Base-by-base conservation (phyloP, 2,797 vertebrate genomes). In the Botia almorhae region DNA sequence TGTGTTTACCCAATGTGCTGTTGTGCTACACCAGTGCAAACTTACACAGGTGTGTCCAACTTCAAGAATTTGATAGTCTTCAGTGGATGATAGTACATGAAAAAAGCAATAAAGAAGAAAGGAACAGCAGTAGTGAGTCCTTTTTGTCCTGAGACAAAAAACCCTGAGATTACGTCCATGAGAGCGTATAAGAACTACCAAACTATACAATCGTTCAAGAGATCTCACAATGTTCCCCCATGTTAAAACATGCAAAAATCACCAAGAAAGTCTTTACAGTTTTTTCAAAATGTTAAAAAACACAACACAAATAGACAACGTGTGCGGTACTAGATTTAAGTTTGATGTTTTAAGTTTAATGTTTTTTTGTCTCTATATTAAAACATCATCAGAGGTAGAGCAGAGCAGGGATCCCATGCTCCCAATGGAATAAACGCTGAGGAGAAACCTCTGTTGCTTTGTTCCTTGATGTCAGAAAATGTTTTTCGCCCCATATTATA, bases 151-250 rank as follows among this genome's bases (percentile, higher is more conserved):
- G 21, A 23, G 77, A 88, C 81, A 69, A 7, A 82, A 95, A 96
- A 94, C 95, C 97, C 96, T 99, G 96, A 98, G 97, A 95, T 95
- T 90, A 93, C 89, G 88, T 88, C 88, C 89, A 6, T 90, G 88
- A 90, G 12, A 23, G 7, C 86, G 81, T 80, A 85, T 85, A 88
- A 89, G 88, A 87, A 87, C 43, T 46, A 89, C 91, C 88, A 89
- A 91, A 83, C 84, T 84, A 82, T 71, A 88, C 91, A 92, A 88
- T 92, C 91, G 91, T 93, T 84, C 85, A 80, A 82, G 39, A 23
- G 21, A 86, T 21, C 39, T 79, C 21, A 4, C 11, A 36, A 50
- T 63, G 58, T 72, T 26, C 77, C 39, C 50, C 81, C 71, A 2
- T 43, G 71, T 65, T 23, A 78, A 33, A 14, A 85, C 86, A 74